Percentiles rank a stretch among this genome's conserved stretches.
phyloP scores from a whole-genome alignment of 2,797 vertebrate genomes.

The Acanthurus leucopareius region DNA sequence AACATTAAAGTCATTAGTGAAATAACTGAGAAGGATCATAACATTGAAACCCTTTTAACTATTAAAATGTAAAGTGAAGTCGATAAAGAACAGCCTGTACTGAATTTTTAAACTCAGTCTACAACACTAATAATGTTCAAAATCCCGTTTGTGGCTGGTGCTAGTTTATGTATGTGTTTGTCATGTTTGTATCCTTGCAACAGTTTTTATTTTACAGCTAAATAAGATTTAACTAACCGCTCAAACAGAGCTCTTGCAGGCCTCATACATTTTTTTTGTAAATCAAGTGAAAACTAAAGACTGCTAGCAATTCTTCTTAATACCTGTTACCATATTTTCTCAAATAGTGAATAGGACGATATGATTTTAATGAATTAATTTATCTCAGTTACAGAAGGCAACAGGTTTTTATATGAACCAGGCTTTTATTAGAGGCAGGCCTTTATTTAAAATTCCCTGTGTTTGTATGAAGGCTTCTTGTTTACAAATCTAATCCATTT shows the following conservation, averaged over 20 bases:
- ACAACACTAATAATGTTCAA: not conserved
- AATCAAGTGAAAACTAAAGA: not conserved
- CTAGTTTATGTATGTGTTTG: not conserved
- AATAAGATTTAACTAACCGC: not conserved
- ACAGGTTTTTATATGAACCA: too few relatives aligned
- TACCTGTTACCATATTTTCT: too few relatives aligned
- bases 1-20: not conserved
- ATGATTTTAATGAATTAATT: too few relatives aligned
- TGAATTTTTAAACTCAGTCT: not conserved
- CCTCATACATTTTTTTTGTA: not conserved
- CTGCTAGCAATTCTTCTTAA: not conserved
- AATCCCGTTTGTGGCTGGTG: not conserved
- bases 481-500: too few relatives aligned
- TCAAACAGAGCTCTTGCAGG: not conserved
- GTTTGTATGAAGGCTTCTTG: too few relatives aligned
- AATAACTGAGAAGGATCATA: not conserved
- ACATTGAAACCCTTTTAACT: not conserved
- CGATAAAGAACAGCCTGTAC: slow-evolving; percentile 33
- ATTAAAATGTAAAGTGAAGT: not conserved
- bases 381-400: too few relatives aligned
- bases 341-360: too few relatives aligned
- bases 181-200: not conserved
- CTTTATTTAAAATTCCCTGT: too few relatives aligned
- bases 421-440: too few relatives aligned
- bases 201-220: slow-evolving; percentile 8